These are phyloP conservation scores for Drosophila grimshawi DNA, from an alignment of 1,140 invertebrate genomes.

Conservation along the genomic window DNA sequence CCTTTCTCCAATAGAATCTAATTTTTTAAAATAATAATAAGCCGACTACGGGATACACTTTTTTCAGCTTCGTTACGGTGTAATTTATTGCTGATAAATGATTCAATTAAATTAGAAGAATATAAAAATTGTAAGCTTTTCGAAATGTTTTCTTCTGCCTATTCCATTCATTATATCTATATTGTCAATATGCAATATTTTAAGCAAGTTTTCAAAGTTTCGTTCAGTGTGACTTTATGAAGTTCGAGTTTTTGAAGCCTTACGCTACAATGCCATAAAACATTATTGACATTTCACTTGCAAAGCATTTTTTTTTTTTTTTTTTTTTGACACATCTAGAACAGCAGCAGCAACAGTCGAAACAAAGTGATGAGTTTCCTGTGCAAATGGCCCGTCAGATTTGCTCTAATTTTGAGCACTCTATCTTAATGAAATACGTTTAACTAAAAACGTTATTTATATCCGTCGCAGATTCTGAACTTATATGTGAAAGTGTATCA, in stretches of 20 bases:
- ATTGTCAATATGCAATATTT: too few relatives aligned
- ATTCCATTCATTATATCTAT: too few relatives aligned
- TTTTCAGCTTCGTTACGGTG: too few relatives aligned
- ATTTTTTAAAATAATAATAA: too few relatives aligned
- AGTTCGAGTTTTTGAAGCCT: slow-evolving; percentile 31
- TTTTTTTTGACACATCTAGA: slow-evolving; percentile 59
- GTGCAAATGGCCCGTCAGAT: background rate
- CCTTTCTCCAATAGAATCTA: too few relatives aligned
- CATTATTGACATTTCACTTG: slow-evolving; percentile 82
- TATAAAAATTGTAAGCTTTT: too few relatives aligned
- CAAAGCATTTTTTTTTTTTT: slow-evolving; percentile 46
- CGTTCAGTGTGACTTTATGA: slow-evolving; percentile 11
- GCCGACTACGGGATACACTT: too few relatives aligned
- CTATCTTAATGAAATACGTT: background rate
- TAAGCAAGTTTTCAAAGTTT: background rate
- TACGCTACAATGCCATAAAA: slow-evolving; percentile 71
- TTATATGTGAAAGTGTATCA: too few relatives aligned
- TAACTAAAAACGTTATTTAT: background rate
- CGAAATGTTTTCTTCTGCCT: too few relatives aligned
- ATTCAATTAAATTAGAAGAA: too few relatives aligned
- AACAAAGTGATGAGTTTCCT: background rate
- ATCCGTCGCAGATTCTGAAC: too few relatives aligned
- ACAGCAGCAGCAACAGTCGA: background rate
- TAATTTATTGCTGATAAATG: too few relatives aligned
- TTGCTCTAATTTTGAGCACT: background rate